These are phyloP conservation scores for Agrochola litura DNA, from an alignment of 2,888 invertebrate species.

Conservation along the genomic window DNA sequence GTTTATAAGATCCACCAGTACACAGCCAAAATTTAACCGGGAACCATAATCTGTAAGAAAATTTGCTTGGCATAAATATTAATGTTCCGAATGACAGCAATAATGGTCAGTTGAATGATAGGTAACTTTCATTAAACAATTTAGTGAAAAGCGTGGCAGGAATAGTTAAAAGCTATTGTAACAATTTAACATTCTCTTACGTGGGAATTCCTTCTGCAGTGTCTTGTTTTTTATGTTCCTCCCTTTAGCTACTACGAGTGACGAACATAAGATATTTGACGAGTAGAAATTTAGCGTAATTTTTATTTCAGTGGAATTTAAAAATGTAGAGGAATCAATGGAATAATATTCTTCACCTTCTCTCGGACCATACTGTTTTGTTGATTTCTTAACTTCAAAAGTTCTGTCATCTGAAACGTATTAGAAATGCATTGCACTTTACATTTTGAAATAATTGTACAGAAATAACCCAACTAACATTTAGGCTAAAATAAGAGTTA, in stretches of 20 bases:
- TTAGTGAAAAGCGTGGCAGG: neutral
- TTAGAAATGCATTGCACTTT: too few relatives aligned
- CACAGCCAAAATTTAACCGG: neutral
- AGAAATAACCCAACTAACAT: too few relatives aligned
- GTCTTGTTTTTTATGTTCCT: neutral
- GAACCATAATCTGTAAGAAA: neutral
- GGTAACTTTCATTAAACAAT: neutral
- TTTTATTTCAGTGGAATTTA: neutral
- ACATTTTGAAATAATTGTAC: too few relatives aligned
- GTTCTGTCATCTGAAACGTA: neutral
- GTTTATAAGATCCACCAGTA: neutral
- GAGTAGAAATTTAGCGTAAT: rapidly evolving
- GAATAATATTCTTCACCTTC: neutral
- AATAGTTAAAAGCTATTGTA: neutral
- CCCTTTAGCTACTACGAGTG: neutral
- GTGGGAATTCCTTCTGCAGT: neutral
- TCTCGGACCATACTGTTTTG: too few relatives aligned
- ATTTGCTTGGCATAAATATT: neutral
- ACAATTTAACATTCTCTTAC: neutral
- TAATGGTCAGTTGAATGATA: neutral
- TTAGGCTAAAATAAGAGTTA: too few relatives aligned
- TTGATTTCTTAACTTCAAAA: rapidly evolving
- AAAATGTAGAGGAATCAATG: rapidly evolving
- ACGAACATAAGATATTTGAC: neutral
- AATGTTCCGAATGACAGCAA: neutral